Percentiles rank a stretch among this genome's conserved stretches.
Conservation (phyloP, 2,888 invertebrate genomes). For the Drosophila greeni region DNA sequence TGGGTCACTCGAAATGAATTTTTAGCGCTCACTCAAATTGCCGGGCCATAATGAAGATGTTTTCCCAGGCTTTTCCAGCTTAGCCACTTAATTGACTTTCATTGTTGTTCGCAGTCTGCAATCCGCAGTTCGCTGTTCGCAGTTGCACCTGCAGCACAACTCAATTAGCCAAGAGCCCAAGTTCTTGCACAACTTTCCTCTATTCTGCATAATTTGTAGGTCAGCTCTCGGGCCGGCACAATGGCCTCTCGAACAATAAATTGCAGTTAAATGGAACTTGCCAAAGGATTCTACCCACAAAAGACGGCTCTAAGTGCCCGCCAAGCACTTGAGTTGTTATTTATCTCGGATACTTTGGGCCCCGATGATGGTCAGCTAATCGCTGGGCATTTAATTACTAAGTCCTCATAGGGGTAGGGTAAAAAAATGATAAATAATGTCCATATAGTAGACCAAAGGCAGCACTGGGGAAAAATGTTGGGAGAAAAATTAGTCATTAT, state of each 20-base stretch:
- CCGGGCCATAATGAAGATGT: constrained; percentile 47
- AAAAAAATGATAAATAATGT: neutral
- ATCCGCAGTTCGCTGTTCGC: constrained; percentile 10
- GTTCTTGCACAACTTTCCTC: constrained; percentile 37
- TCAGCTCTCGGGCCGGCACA: constrained; percentile 35
- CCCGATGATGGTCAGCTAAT: constrained; percentile 17
- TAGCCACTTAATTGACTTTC: constrained; percentile 65
- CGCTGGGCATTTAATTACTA: constrained; percentile 15
- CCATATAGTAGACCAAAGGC: no score
- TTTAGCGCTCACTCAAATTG: constrained; percentile 64
- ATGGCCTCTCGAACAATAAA: constrained; percentile 49
- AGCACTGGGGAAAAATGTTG: neutral
- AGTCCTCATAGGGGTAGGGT: neutral
- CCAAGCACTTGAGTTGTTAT: constrained; percentile 1
- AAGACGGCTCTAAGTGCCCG: neutral
- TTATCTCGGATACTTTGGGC: constrained; percentile 4
- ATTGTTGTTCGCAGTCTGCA: constrained; percentile 30
- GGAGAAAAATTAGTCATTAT: no score
- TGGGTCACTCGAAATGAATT: constrained; percentile 61
- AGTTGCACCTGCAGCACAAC: constrained; percentile 54
- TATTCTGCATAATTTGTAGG: constrained; percentile 66
- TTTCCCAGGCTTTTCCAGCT: constrained; percentile 51
- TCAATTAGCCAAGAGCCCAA: constrained; percentile 53
- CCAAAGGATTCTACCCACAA: constrained; percentile 16
- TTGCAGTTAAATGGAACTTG: constrained; percentile 56